Evolutionary conservation across 2,888 invertebrate species (phyloP), one percentile per base, ranked within the genome.

Genomic region (Physocephala rufipes): DNA sequence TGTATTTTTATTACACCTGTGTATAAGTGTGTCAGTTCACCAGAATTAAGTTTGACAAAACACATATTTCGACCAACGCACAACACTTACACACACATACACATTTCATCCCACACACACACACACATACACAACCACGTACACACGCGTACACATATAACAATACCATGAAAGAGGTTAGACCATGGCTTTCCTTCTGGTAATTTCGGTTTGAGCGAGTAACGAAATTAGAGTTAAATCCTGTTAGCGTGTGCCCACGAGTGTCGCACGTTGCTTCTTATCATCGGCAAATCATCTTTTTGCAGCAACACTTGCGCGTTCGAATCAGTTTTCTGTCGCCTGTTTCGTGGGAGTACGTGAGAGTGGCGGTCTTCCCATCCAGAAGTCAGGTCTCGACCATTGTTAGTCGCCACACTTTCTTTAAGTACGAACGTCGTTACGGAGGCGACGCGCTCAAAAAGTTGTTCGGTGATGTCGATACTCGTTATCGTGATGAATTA

Each of bases 401-500:
- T 83, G 84, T 81, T 82, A 83, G 84, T 84, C 84, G 84, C 84
- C 63, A 66, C 47, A 51, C 53, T 58, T 55, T 53, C 28, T 12
- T 53, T 53, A 53, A 21, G 53, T 36, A 65, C 24, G 53, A 65
- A 36, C 53, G 51, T 30, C 51, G 49, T 26, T 43, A 55, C n/a
- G 0, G 49, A 49, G 62, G 36, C 9, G 36, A 36, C 4, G 36
- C 36, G 36, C 9, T n/a, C n/a, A n/a, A n/a, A n/a, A 28, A 53
- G 19, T 43, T 24, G 19, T 61, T 61, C 28, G 36, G 61, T 15
- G 19, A 43, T 13, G 24, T n/a, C 43, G 62, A 12, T 62, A 43
- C 62, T 45, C 15, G 21, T 15, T 43, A 21, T 45, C 62, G 19
- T 21, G 36, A 36, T 43, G 45, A 36, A 62, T 9, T 2, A 15